A percentile compares a stretch with the other conserved stretches of the same genome.
These are phyloP conservation scores for Lasioglossum pauxillum DNA, from an alignment of 2,888 invertebrate genomes.

Conservation along the genomic window DNA sequence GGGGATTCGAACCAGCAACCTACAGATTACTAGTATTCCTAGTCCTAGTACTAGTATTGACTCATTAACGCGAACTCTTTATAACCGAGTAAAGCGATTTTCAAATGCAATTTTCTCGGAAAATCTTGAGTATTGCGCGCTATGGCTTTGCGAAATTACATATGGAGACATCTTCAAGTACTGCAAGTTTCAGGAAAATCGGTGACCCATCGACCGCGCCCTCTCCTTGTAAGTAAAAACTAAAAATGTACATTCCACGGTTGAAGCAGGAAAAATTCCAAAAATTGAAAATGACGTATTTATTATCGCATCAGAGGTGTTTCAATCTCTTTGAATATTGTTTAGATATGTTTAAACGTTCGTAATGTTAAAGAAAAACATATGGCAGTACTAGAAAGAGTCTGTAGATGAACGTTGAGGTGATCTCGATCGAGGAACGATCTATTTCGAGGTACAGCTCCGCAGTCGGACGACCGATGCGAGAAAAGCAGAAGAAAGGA, in stretches of 20 bases:
- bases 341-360: neutral
- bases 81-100: too few relatives aligned
- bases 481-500: conserved; percentile 7
- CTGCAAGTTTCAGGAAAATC: too few relatives aligned
- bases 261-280: neutral
- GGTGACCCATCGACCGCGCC: too few relatives aligned
- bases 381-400: neutral
- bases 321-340: neutral
- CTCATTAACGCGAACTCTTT: too few relatives aligned
- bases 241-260: neutral
- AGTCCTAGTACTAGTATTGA: too few relatives aligned
- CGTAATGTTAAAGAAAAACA: neutral
- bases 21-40: too few relatives aligned
- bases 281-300: neutral
- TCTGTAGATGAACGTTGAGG: neutral
- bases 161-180: too few relatives aligned
- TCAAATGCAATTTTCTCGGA: too few relatives aligned
- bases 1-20: too few relatives aligned
- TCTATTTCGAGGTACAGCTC: neutral
- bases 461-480: conserved; percentile 16
- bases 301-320: too few relatives aligned
- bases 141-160: too few relatives aligned
- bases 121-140: too few relatives aligned
- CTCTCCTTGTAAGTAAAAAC: neutral
- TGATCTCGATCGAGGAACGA: neutral